A percentile compares a stretch with the other conserved stretches of the same genome.
These are phyloP conservation scores for Invenusta paracnida DNA, from an alignment of 2,888 invertebrate species.

Conservation along the genomic window DNA sequence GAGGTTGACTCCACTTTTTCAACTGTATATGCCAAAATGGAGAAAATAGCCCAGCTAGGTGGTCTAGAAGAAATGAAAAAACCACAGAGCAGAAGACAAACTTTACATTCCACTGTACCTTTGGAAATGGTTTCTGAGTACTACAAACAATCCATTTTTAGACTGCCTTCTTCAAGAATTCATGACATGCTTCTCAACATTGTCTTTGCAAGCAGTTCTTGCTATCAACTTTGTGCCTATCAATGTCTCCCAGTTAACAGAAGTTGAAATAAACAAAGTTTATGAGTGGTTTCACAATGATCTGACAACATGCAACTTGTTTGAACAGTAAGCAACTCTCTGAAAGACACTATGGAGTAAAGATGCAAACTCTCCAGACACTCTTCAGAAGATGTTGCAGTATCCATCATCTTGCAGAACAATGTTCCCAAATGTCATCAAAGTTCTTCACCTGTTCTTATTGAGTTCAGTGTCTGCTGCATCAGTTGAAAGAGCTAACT, in stretches of 20 bases:
- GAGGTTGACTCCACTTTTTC: slow-evolving; percentile 13
- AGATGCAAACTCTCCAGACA: slow-evolving; percentile 26
- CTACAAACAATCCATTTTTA: slow-evolving; percentile 23
- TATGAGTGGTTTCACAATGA: slow-evolving; percentile 14
- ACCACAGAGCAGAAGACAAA: slow-evolving; percentile 22
- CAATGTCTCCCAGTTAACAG: slow-evolving; percentile 29
- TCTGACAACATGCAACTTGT: slow-evolving; percentile 18
- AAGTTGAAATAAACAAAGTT: slow-evolving; percentile 27
- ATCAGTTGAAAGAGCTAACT: slow-evolving; percentile 26
- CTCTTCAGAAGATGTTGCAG: slow-evolving; percentile 19
- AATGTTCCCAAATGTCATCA: slow-evolving; percentile 22
- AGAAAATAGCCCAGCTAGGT: slow-evolving; percentile 19
- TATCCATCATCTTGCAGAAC: slow-evolving; percentile 21
- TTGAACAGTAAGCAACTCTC: slow-evolving; percentile 22
- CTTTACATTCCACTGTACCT: slow-evolving; percentile 17
- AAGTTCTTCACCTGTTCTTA: slow-evolving; percentile 29
- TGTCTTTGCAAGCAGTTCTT: slow-evolving; percentile 29
- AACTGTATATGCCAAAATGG: slow-evolving; percentile 12
- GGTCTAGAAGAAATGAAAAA: slow-evolving; percentile 24
- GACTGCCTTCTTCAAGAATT: slow-evolving; percentile 27
- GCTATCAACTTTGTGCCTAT: slow-evolving; percentile 18
- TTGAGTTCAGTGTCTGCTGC: slow-evolving; percentile 17
- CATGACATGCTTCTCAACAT: slow-evolving; percentile 7
- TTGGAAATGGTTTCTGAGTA: slow-evolving; percentile 19
- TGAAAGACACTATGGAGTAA: slow-evolving; percentile 26